Base-by-base conservation (phyloP, 2,888 invertebrate species). In the Flexamia atlantica region DNA sequence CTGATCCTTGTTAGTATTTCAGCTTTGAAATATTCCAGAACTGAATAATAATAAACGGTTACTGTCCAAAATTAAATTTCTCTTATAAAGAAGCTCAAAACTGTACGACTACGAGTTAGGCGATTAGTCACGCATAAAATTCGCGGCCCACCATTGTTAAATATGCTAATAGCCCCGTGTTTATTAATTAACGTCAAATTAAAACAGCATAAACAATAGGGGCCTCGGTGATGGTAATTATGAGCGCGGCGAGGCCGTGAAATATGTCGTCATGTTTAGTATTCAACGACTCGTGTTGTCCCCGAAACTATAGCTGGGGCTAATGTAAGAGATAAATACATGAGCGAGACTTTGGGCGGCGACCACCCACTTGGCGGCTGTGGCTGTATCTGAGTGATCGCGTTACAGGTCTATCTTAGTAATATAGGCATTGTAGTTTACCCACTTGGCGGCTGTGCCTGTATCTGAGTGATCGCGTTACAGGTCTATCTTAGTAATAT, bases 171-270 rank as follows among this genome's bases (percentile, higher is more conserved):
- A 14, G 30, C 40, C 7, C 20, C 64, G 28, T 70, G 70, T 70
- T 70, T 40, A 70, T 70, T 70, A 36, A 70, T 70, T 70, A 70
- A 70, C 70, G 70, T 70, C 70, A 70, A 70, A 70, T 70, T 70
- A 70, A 70, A 70, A 70, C 70, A n/a, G 70, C 70, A 70, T 70
- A 70, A 70, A 70, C 36, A 70, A 70, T 5, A 28, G 68, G 20
- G 10, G 60, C 7, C 14, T 23, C 60, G 68, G 20, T 2, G 64
- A 28, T 30, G 64, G 64, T 64, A 28, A 64, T 64, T 64, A 30
- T 17, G 28, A 28, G 23, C 4, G 64, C 28, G 12, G 64, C 30
- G 64, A 12, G 23, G 2, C 30, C 20, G 30, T 64, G 64, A 28
- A 20, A 64, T 64, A 64, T 64, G 64, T 17, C 30, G 64, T 53